phyloP scores from a whole-genome alignment of 1,140 invertebrate species.

The Camponotus vicinus region DNA sequence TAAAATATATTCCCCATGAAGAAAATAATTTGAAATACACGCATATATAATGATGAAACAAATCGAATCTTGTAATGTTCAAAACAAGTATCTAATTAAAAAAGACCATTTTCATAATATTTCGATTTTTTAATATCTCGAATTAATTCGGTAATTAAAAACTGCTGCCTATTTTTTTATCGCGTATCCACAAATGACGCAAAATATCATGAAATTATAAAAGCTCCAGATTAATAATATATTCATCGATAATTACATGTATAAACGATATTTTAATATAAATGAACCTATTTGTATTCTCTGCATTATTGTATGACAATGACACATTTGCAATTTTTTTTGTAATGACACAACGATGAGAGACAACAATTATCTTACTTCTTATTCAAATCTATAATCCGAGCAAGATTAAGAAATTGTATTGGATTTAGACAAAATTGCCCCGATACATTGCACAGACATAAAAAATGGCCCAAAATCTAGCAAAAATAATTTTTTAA shows the following conservation, averaged over 20 bases:
- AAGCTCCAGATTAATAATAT: constrained; percentile 1
- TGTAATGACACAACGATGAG: neutral
- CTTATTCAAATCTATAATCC: neutral
- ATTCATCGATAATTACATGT: neutral
- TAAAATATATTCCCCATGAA: neutral
- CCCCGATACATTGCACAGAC: neutral
- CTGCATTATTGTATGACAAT: constrained; percentile 9
- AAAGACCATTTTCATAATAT: neutral
- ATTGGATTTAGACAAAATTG: neutral
- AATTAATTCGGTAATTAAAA: neutral
- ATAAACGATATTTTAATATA: constrained; percentile 51
- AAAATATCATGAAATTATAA: neutral
- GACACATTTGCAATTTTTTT: constrained; percentile 24
- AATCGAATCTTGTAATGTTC: neutral
- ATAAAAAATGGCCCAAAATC: too few species aligned
- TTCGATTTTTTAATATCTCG: neutral
- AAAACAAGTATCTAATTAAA: neutral
- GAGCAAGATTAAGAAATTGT: neutral
- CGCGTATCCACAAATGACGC: neutral
- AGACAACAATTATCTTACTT: neutral
- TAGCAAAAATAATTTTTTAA: neutral
- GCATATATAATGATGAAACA: neutral
- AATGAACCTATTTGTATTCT: constrained; percentile 40
- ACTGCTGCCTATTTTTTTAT: neutral
- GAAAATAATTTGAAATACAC: neutral